A percentile compares a stretch with the other conserved stretches of the same genome.
phyloP scores from a whole-genome alignment of 2,888 invertebrate genomes.

The Acronicta alni region DNA sequence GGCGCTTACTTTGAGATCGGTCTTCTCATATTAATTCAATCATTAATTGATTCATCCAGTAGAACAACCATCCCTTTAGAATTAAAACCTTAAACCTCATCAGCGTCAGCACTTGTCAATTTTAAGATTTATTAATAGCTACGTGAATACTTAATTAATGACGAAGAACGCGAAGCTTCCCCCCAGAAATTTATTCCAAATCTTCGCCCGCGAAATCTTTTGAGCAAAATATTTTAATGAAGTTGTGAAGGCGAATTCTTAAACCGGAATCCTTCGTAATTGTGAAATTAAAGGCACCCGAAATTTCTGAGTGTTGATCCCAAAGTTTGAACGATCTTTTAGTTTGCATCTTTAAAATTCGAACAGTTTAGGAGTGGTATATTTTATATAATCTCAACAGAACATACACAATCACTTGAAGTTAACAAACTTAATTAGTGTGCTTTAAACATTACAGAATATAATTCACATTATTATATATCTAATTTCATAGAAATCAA shows the following conservation, averaged over 20 bases:
- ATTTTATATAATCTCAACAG: too few species aligned
- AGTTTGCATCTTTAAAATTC: slow-evolving; percentile 27
- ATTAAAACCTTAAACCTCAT: slow-evolving; percentile 36
- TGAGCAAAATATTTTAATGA: slow-evolving; percentile 80
- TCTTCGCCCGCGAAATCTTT: slow-evolving; percentile 67
- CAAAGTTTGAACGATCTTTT: slow-evolving; percentile 35
- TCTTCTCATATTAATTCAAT: slow-evolving; percentile 1
- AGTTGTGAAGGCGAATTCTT: slow-evolving; percentile 70
- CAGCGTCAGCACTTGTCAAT: slow-evolving; percentile 45
- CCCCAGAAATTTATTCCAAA: slow-evolving; percentile 62
- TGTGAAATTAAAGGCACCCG: slow-evolving; percentile 71
- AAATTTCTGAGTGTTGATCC: slow-evolving; percentile 62
- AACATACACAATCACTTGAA: too few species aligned
- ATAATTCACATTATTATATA: too few species aligned
- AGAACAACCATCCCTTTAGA: slow-evolving; percentile 15
- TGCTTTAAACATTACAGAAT: too few species aligned
- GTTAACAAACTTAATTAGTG: too few species aligned
- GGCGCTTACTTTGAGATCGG: neutral
- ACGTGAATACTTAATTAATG: slow-evolving; percentile 54
- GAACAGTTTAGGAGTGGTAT: too few species aligned
- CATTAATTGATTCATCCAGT: slow-evolving; percentile 13
- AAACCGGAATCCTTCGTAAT: slow-evolving; percentile 66
- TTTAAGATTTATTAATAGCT: slow-evolving; percentile 53
- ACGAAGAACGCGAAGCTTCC: slow-evolving; percentile 47
- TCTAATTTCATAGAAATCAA: too few species aligned